Evolutionary conservation across 2,113 vertebrate species (phyloP).

Genomic region (Pongo abelii): DNA sequence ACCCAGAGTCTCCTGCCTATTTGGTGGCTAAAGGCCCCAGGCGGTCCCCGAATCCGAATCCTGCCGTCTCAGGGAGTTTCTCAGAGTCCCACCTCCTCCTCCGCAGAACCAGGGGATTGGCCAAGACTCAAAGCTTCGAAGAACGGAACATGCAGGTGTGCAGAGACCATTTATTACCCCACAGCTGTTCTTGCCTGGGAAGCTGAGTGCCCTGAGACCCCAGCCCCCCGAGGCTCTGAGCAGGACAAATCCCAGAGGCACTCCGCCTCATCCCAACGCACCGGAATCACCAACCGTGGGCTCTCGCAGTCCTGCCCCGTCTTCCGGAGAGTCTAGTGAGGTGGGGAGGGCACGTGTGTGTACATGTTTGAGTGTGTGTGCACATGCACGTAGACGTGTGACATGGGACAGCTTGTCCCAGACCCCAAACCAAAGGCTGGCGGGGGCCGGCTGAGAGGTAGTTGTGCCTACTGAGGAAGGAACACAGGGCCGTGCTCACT

Average conservation of each 20-base stretch:
- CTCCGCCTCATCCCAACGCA: background rate
- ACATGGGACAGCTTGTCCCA: background rate
- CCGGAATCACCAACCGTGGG: background rate
- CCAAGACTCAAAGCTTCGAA: too few relatives aligned
- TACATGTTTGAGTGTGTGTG: background rate
- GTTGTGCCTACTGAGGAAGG: background rate
- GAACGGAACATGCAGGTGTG: background rate
- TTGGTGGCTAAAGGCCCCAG: background rate
- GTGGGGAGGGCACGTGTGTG: background rate
- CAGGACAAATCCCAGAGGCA: background rate
- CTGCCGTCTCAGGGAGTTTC: background rate
- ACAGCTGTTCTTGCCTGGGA: background rate
- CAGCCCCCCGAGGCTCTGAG: background rate
- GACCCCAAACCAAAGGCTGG: background rate
- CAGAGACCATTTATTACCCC: background rate
- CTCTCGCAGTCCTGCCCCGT: background rate
- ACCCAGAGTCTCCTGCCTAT: background rate
- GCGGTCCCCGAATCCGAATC: background rate
- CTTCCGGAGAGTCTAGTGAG: background rate
- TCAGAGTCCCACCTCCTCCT: background rate
- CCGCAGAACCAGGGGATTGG: background rate
- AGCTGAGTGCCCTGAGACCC: background rate
- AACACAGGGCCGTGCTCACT: accelerated
- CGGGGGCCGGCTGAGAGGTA: background rate
- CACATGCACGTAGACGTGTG: accelerated